These are phyloP conservation scores for Tetragonula clypearis DNA, from an alignment of 1,140 invertebrate genomes.

Conservation along the genomic window DNA sequence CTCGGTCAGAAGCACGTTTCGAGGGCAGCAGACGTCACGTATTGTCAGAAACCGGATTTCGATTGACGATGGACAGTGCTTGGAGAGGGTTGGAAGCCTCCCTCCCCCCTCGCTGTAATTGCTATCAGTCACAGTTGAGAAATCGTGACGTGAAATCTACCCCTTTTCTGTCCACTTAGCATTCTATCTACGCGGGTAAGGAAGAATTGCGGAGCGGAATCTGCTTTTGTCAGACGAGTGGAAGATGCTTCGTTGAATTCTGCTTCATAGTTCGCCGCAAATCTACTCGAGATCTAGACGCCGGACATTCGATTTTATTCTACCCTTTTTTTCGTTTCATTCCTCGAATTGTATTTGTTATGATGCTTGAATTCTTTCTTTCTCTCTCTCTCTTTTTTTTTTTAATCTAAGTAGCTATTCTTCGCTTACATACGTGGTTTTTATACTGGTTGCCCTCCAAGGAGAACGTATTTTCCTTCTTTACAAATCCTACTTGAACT, in stretches of 20 bases:
- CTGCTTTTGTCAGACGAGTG: background rate
- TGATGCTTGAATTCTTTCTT: background rate
- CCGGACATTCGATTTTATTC: background rate
- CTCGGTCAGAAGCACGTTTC: background rate
- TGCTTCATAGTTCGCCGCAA: background rate
- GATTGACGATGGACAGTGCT: slow-evolving; percentile 35
- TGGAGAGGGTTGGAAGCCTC: slow-evolving; percentile 5
- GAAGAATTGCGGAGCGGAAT: background rate
- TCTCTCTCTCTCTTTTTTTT: background rate
- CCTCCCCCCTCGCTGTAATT: background rate
- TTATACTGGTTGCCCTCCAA: background rate
- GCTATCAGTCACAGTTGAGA: slow-evolving; percentile 26
- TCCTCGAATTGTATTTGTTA: background rate
- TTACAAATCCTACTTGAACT: background rate
- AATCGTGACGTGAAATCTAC: background rate
- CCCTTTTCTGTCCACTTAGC: background rate
- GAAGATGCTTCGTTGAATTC: background rate
- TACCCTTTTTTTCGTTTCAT: background rate
- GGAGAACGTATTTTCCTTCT: background rate
- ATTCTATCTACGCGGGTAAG: background rate
- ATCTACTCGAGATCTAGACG: background rate
- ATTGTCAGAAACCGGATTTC: slow-evolving; percentile 71
- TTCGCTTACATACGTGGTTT: background rate
- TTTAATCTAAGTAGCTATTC: background rate
- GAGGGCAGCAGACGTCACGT: slow-evolving; percentile 25